A percentile compares a stretch with the other conserved stretches of the same genome.
phyloP scores from a whole-genome alignment of 2,113 vertebrate genomes.

The Cichladusa arquata region DNA sequence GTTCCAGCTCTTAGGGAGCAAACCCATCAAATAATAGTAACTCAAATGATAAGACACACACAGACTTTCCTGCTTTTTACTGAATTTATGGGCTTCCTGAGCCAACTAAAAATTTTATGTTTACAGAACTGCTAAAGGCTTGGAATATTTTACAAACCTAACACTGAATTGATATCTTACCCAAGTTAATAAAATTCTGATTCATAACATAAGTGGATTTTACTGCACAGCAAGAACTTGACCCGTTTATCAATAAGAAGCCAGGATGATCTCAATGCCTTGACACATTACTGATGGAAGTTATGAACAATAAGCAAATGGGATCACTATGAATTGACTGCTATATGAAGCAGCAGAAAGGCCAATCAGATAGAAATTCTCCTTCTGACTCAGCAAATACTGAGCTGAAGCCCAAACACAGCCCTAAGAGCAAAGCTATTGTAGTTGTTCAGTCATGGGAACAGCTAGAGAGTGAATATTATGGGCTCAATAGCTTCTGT shows the following conservation, averaged over 20 bases:
- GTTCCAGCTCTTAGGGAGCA: neutral
- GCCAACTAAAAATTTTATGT: neutral
- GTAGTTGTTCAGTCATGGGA: neutral
- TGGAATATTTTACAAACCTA: neutral
- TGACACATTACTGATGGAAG: neutral
- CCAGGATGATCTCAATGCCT: neutral
- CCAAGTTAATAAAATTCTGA: neutral
- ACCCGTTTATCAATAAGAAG: neutral
- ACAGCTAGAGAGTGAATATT: neutral
- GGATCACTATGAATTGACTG: neutral
- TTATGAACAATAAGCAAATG: neutral
- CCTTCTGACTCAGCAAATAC: neutral
- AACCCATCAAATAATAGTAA: neutral
- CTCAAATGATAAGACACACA: neutral
- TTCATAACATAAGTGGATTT: neutral
- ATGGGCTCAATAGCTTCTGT: neutral
- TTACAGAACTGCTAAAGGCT: conserved; percentile 24
- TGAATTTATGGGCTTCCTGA: conserved; percentile 12
- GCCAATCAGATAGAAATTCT: neutral
- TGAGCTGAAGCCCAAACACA: neutral
- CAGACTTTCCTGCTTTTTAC: neutral
- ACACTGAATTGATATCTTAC: neutral
- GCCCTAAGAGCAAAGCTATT: neutral
- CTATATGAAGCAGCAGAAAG: neutral
- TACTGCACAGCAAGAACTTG: neutral